phyloP scores from a whole-genome alignment of 2,113 vertebrate genomes.

The Sporophila hypoxantha region DNA sequence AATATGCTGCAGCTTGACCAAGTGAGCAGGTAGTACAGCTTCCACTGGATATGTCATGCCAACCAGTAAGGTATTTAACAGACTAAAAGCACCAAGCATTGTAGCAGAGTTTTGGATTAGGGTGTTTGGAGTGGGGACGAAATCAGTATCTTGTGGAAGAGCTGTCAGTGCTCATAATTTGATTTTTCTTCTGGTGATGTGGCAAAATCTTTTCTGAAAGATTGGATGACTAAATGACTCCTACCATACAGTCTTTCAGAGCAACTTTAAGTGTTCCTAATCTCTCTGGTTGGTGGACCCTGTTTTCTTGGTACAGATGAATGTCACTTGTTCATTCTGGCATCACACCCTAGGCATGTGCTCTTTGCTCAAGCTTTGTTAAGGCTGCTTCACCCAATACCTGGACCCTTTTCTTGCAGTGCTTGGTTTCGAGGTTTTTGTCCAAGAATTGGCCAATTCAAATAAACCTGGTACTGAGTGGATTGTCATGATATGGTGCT shows the following conservation, averaged over 20 bases:
- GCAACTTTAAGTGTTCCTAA: not conserved
- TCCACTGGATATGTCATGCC: not conserved
- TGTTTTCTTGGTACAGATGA: not conserved
- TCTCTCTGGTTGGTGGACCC: not conserved
- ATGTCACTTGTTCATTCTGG: not conserved
- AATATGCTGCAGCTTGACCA: not conserved
- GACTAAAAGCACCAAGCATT: not conserved
- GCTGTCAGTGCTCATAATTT: not conserved
- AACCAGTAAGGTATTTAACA: not conserved
- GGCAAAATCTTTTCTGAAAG: not conserved
- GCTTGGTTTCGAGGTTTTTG: not conserved
- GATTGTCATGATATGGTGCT: not conserved
- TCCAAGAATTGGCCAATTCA: not conserved
- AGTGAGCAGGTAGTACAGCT: not conserved
- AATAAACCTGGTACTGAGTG: not conserved
- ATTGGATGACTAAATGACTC: not conserved
- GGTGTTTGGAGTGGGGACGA: not conserved
- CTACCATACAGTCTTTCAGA: not conserved
- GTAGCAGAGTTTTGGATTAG: not conserved
- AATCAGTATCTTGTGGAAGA: not conserved
- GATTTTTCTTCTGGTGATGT: not conserved
- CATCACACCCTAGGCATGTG: too few species aligned
- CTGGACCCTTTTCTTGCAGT: not conserved
- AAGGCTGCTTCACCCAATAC: not conserved
- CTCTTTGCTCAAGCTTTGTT: not conserved